Percentiles rank a stretch among this genome's conserved stretches.
Conservation (phyloP, 2,113 vertebrate species). For the Pycnonotus jocosus region DNA sequence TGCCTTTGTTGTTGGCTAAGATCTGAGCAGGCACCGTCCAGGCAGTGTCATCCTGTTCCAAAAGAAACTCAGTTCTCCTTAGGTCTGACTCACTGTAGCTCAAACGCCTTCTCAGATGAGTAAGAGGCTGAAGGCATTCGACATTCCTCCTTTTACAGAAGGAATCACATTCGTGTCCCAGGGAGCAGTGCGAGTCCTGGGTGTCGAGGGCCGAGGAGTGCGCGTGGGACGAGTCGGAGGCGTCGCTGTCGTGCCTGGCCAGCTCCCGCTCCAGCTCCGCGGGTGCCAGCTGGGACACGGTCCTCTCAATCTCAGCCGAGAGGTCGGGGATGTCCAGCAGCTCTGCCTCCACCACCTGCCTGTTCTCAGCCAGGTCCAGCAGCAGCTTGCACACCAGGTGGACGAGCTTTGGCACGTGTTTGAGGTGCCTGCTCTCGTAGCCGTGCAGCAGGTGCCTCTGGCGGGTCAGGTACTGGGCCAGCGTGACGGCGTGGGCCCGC, state of each 20-base stretch:
- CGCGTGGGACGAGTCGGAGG: not conserved
- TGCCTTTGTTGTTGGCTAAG: constrained; percentile 13
- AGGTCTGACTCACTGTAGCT: constrained; percentile 93
- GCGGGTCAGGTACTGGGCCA: constrained; percentile 89
- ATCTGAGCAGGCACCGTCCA: constrained; percentile 70
- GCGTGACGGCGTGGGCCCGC: constrained; percentile 79
- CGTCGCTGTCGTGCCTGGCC: constrained; percentile 75
- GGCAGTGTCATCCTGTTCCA: constrained; percentile 75
- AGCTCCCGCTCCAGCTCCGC: constrained; percentile 80
- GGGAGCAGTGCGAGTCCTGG: constrained; percentile 62
- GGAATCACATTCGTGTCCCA: constrained; percentile 74
- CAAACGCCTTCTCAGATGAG: constrained; percentile 70
- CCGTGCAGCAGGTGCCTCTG: constrained; percentile 94
- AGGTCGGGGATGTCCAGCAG: constrained; percentile 78
- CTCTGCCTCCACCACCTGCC: constrained; percentile 75
- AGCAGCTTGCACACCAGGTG: constrained; percentile 86
- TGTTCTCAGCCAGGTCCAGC: constrained; percentile 85
- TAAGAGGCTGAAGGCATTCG: constrained; percentile 69
- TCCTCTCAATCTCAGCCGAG: constrained; percentile 87
- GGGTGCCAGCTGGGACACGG: constrained; percentile 83
- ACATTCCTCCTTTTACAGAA: constrained; percentile 77
- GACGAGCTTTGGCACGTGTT: constrained; percentile 90
- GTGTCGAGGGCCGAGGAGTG: not conserved
- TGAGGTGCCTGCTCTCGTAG: constrained; percentile 92
- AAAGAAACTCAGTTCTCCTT: constrained; percentile 65